Percentiles rank a stretch among this genome's conserved stretches.
These are phyloP conservation scores for Macrotus californicus DNA, from an alignment of 2,113 vertebrate genomes.

Conservation along the genomic window DNA sequence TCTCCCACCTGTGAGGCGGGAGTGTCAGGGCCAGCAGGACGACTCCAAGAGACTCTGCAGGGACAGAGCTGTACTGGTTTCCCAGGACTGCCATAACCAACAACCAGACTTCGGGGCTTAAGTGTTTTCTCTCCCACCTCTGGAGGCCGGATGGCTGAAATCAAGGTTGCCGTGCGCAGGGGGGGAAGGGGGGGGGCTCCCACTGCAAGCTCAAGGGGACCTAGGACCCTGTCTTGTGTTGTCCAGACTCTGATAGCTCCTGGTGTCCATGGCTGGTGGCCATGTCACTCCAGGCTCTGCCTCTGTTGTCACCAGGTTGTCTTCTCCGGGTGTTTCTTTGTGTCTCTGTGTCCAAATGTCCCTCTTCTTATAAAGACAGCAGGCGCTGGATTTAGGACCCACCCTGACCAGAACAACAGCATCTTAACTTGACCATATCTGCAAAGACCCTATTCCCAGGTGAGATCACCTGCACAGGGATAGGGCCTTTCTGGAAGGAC, in stretches of 20 bases:
- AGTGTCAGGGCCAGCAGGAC: accelerated
- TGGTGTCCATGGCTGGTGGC: neutral
- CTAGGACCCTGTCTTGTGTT: too few species aligned
- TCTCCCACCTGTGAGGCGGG: neutral
- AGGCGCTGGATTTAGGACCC: neutral
- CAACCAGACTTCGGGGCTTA: accelerated
- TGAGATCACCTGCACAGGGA: neutral
- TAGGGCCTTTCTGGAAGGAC: neutral
- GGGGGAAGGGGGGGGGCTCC: neutral
- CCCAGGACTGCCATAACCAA: neutral
- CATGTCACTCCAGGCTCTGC: neutral
- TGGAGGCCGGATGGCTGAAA: too few species aligned
- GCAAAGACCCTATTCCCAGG: neutral
- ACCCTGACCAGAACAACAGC: accelerated
- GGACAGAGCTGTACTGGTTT: accelerated
- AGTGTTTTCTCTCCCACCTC: too few species aligned
- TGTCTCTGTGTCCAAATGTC: neutral
- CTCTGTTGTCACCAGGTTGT: neutral
- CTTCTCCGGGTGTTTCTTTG: neutral
- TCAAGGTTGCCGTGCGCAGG: too few species aligned
- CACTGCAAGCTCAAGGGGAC: neutral
- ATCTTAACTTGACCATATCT: neutral
- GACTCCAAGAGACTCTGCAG: accelerated
- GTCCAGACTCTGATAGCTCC: neutral
- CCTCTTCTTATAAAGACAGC: neutral